Conservation (phyloP, 92 coral and sea anemone genomes). For the Phenganax marumi region DNA sequence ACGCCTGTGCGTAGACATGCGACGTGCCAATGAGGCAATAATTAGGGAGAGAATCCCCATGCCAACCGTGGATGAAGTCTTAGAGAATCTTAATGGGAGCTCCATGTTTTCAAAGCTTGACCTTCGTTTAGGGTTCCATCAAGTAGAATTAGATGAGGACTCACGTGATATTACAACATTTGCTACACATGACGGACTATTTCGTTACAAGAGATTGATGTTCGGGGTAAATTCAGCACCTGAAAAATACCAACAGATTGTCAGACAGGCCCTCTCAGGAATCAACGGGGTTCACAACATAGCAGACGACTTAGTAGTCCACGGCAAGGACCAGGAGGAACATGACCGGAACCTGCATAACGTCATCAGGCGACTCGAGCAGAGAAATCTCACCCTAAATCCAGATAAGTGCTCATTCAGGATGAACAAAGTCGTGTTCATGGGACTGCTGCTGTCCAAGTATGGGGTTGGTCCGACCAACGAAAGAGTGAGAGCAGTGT, state of each 20-base stretch:
- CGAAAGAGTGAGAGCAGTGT: slow-evolving; percentile 57
- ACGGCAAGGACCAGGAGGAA: slow-evolving; percentile 36
- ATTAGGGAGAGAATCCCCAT: slow-evolving; percentile 44
- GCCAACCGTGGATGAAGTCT: slow-evolving; percentile 50
- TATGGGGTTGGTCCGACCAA: slow-evolving; percentile 61
- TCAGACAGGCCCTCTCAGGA: neutral
- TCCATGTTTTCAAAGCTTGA: slow-evolving; percentile 51
- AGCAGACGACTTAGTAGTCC: slow-evolving; percentile 32
- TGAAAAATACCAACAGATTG: neutral
- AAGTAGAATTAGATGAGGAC: slow-evolving; percentile 45
- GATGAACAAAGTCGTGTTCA: slow-evolving; percentile 60
- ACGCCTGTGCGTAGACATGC: slow-evolving; percentile 45
- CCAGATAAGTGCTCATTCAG: slow-evolving; percentile 53
- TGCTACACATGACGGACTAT: slow-evolving; percentile 46
- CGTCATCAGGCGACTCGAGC: slow-evolving; percentile 40
- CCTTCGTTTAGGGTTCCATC: slow-evolving; percentile 55
- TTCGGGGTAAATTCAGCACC: neutral
- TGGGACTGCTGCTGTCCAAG: slow-evolving; percentile 55
- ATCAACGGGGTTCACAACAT: slow-evolving; percentile 38
- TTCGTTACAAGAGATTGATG: slow-evolving; percentile 30
- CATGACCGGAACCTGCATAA: slow-evolving; percentile 57
- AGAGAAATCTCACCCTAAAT: slow-evolving; percentile 57
- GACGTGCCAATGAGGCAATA: slow-evolving; percentile 35
- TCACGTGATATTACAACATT: slow-evolving; percentile 57
- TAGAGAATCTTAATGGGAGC: slow-evolving; percentile 49